Conservation (phyloP, 2,797 vertebrate species). For the Percopsis omiscomaycus region DNA sequence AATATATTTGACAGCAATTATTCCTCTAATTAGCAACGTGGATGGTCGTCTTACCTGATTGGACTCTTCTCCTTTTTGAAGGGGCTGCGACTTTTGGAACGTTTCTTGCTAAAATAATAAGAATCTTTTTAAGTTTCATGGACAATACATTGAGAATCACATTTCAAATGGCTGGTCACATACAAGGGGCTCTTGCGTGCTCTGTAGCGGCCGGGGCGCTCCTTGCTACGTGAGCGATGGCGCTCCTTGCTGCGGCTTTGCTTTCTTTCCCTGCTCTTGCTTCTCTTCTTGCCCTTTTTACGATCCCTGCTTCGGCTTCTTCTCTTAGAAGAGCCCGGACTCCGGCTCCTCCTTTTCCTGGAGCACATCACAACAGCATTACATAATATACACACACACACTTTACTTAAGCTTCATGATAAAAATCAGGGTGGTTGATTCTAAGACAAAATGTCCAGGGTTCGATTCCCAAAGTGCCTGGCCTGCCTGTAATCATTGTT, state of each 20-base stretch:
- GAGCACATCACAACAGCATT: conserved; percentile 7
- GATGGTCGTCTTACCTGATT: conserved; percentile 80
- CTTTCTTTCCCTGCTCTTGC: conserved; percentile 87
- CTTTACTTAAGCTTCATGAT: too few species aligned
- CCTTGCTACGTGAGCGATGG: conserved; percentile 87
- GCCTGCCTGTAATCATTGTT: too few species aligned
- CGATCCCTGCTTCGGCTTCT: conserved; percentile 89
- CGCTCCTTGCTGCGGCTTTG: conserved; percentile 90
- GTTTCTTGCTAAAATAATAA: conserved; percentile 74
- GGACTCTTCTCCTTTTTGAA: conserved; percentile 97
- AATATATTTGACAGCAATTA: neutral
- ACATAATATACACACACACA: neutral
- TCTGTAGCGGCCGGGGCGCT: conserved; percentile 87
- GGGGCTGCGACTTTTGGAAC: conserved; percentile 91
- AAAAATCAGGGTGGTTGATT: too few species aligned
- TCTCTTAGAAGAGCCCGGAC: conserved; percentile 87
- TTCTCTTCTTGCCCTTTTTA: conserved; percentile 89
- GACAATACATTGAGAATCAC: neutral
- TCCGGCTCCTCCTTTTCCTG: conserved; percentile 94
- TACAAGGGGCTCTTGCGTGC: conserved; percentile 89
- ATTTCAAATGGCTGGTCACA: conserved; percentile 52
- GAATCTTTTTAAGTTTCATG: neutral
- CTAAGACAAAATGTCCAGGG: too few species aligned
- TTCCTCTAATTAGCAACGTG: neutral
- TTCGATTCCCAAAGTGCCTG: too few species aligned